Evolutionary conservation across 2,797 vertebrate species (phyloP), one percentile per base, ranked within the genome.

Genomic region (Muscicapa comitata): DNA sequence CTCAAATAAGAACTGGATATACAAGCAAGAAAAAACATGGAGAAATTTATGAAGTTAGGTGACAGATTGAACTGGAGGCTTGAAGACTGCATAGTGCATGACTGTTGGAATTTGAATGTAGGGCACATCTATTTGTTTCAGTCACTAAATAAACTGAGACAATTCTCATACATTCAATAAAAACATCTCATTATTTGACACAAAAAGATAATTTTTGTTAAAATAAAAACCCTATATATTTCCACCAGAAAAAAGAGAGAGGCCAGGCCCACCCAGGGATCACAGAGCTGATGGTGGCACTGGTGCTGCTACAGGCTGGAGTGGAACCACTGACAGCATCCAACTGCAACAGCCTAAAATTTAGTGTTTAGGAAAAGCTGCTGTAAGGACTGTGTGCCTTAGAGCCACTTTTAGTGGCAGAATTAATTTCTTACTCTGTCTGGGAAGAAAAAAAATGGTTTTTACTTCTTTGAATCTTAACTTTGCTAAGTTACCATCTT

Each of bases 1-100:
- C 67, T 99, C 99, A 97, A 99, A 99, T 83, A 99, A 98, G 95
- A 99, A 99, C 99, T 99, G 96, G 35, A 71, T 79, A 75, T 10
- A 31, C 7, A 57, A 77, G 23, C 50, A 95, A 71, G 85, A 25
- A 61, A 65, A 73, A 50, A 90, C 17, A 72, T 6, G 28, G 25
- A 76, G 33, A 48, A 77, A 67, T 11, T n/a, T 17, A 74, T 17
- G 4, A 78, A 62, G 17, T 50, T 19, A 80, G 6, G 28, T 26
- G n/a, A 47, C 13, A 75, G 50, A 62, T 11, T 78, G 61, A 85
- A 88, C 37, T 4, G 18, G 25, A 73, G n/a, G 35, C 40, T 62
- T 29, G 1, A 84, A 28, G 37, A 40, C 28, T 66, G 37, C 67
- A 61, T 31, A 38, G 19, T 18, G 5, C 42, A 50, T 16, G 47